A percentile compares a stretch with the other conserved stretches of the same genome.
Evolutionary conservation across 2,797 vertebrate genomes (phyloP).

Genomic region (Euphonia xanthogaster): DNA sequence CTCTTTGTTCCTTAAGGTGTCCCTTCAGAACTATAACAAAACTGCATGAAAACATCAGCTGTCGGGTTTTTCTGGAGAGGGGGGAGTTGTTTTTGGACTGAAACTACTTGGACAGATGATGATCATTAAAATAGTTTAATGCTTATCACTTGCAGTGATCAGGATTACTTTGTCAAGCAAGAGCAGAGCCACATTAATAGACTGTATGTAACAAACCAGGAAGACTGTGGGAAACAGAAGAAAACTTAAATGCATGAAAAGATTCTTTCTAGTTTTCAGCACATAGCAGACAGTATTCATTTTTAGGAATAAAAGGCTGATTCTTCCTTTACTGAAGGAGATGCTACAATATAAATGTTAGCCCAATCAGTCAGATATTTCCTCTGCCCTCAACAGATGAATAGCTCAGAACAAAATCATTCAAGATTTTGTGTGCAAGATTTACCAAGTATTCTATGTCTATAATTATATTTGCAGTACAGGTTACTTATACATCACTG

Average conservation of each 20-base stretch:
- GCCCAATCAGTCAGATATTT: background rate
- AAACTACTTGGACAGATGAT: background rate
- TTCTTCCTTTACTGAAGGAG: background rate
- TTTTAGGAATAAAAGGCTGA: background rate
- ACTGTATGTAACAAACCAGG: background rate
- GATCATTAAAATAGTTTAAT: background rate
- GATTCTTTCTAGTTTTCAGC: background rate
- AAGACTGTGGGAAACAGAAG: background rate
- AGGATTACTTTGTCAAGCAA: background rate
- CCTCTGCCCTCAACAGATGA: background rate
- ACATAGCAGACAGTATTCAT: background rate
- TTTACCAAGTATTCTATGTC: background rate
- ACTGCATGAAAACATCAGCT: background rate
- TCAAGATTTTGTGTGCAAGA: background rate
- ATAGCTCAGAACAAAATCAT: background rate
- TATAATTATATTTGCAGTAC: background rate
- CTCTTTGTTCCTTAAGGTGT: background rate
- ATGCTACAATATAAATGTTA: background rate
- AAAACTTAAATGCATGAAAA: background rate
- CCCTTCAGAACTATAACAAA: background rate
- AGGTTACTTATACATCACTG: background rate
- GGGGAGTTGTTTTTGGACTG: background rate
- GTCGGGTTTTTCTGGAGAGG: accelerated
- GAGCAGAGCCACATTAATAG: background rate
- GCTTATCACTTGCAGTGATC: background rate